Percentiles rank a stretch among this genome's conserved stretches.
phyloP scores from a whole-genome alignment of 1,140 invertebrate species.

The Teleogryllus occipitalis region DNA sequence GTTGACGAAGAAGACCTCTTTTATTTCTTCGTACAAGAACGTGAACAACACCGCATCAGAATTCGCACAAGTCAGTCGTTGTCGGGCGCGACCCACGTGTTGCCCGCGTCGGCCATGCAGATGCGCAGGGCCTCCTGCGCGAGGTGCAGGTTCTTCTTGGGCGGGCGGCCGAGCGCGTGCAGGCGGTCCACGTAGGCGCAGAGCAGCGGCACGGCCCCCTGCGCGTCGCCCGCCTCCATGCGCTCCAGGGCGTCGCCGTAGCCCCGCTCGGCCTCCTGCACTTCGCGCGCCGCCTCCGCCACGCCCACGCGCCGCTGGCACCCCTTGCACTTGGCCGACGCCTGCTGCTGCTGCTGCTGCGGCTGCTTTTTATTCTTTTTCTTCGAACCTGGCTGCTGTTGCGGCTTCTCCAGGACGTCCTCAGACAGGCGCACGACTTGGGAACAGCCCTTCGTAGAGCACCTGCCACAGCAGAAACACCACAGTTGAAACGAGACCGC shows the following conservation, averaged over 20 bases:
- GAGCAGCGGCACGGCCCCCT: neutral
- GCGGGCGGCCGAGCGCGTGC: slow-evolving; percentile 4
- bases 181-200: slow-evolving; percentile 14
- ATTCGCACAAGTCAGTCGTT: neutral
- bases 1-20: too few relatives aligned
- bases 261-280: neutral
- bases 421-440: neutral
- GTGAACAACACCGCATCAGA: too few relatives aligned
- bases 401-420: neutral
- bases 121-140: slow-evolving; percentile 16
- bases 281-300: neutral
- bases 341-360: neutral
- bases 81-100: slow-evolving; percentile 9
- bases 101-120: slow-evolving; percentile 11
- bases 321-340: neutral
- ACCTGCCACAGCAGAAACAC: neutral
- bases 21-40: too few relatives aligned
- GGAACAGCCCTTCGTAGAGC: neutral
- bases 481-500: too few relatives aligned
- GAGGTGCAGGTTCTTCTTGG: slow-evolving; percentile 3
- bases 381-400: neutral
- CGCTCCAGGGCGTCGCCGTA: slow-evolving; percentile 4
- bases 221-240: slow-evolving; percentile 11
- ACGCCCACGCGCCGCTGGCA: neutral
- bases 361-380: neutral